Percentiles rank a stretch among this genome's conserved stretches.
These are phyloP conservation scores for Sesamia nonagrioides DNA, from an alignment of 1,140 invertebrate species.

Conservation along the genomic window DNA sequence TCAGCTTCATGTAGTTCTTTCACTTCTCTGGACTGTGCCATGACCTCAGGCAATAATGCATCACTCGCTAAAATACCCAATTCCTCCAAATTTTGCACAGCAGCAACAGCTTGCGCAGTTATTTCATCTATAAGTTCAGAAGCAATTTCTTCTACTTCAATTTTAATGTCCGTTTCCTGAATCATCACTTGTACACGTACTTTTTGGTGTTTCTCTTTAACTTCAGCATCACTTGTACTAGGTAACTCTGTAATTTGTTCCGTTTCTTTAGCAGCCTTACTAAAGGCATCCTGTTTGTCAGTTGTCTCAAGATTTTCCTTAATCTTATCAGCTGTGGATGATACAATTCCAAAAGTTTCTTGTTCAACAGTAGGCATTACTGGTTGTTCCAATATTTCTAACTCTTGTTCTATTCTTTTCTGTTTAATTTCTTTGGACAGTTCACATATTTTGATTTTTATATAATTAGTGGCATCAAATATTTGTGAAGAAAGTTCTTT, in stretches of 20 bases:
- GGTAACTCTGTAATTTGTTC: not conserved
- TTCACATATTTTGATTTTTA: conserved; percentile 29
- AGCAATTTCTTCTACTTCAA: conserved; percentile 22
- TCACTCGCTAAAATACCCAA: not conserved
- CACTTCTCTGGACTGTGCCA: not conserved
- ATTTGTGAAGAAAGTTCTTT: conserved; percentile 68
- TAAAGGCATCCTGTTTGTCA: not conserved
- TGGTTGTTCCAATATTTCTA: not conserved
- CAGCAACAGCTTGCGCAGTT: not conserved
- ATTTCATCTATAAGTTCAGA: conserved; percentile 34
- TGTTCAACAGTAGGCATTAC: not conserved
- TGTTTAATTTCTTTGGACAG: not conserved
- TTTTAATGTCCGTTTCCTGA: conserved; percentile 1
- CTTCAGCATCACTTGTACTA: not conserved
- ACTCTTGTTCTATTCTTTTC: not conserved
- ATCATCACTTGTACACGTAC: not conserved
- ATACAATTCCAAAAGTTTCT: not conserved
- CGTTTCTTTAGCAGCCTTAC: not conserved
- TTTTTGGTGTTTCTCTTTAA: conserved; percentile 12
- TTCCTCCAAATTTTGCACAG: conserved; percentile 12
- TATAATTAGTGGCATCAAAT: conserved; percentile 39
- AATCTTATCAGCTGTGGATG: not conserved
- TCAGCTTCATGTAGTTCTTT: not conserved
- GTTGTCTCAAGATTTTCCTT: not conserved
- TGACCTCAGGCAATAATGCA: not conserved